These are phyloP conservation scores for Solea solea DNA, from an alignment of 2,113 vertebrate genomes.

Conservation along the genomic window DNA sequence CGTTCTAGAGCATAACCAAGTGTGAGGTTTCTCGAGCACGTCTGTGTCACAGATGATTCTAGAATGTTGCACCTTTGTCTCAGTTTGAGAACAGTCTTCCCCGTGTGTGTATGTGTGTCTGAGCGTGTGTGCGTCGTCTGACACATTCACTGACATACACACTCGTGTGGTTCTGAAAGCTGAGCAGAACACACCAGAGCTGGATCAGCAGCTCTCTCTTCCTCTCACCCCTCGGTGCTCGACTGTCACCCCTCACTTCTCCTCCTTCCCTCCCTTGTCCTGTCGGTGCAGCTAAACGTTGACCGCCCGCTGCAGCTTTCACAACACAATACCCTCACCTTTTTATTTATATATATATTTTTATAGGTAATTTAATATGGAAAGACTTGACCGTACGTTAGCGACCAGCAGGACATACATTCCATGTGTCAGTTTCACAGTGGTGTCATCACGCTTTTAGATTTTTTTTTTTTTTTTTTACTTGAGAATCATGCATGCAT, in stretches of 20 bases:
- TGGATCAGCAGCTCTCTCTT: constrained; percentile 27
- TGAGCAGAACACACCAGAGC: constrained; percentile 34
- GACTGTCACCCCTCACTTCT: constrained; percentile 16
- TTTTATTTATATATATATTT: constrained; percentile 82
- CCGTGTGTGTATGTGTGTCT: too few relatives aligned
- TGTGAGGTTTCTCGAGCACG: constrained; percentile 12
- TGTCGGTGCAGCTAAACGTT: constrained; percentile 73
- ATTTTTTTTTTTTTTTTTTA: constrained; percentile 33
- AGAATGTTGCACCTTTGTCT: constrained; percentile 1
- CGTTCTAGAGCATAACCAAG: constrained; percentile 25
- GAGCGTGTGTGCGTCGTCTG: not conserved
- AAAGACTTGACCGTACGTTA: constrained; percentile 70
- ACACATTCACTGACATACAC: constrained; percentile 5
- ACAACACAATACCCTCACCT: constrained; percentile 74
- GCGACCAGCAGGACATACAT: constrained; percentile 63
- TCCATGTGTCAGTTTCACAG: constrained; percentile 64
- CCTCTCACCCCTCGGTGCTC: constrained; percentile 25
- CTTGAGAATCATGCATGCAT: constrained; percentile 63
- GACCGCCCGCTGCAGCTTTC: constrained; percentile 79
- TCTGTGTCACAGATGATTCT: constrained; percentile 16
- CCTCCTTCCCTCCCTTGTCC: constrained; percentile 2
- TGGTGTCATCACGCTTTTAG: constrained; percentile 58
- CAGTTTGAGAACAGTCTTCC: not conserved
- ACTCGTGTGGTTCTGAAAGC: constrained; percentile 2
- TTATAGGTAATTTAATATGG: constrained; percentile 83